A percentile compares a stretch with the other conserved stretches of the same genome.
Evolutionary conservation across 1,140 invertebrate species (phyloP).

Genomic region (Trichoplusia ni): DNA sequence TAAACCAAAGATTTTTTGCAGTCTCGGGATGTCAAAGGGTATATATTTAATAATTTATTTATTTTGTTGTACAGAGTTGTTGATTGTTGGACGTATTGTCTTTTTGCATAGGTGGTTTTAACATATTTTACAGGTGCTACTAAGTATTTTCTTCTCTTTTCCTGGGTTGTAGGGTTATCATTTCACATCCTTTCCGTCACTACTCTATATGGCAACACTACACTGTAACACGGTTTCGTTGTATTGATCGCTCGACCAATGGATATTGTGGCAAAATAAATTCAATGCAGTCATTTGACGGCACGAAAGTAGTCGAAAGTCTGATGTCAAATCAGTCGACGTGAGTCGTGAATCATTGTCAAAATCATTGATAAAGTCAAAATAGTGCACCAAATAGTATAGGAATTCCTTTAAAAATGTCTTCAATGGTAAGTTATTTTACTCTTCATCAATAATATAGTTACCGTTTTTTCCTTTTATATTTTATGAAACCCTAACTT

Average conservation of each 20-base stretch:
- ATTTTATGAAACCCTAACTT: no score
- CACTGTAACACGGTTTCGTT: neutral
- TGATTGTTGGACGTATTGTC: no score
- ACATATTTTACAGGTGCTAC: no score
- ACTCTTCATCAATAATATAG: neutral
- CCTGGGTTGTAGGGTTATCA: no score
- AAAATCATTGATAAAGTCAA: constrained; percentile 50
- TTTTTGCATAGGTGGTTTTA: no score
- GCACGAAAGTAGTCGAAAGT: constrained; percentile 36
- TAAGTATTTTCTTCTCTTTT: no score
- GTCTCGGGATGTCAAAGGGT: no score
- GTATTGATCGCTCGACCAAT: constrained; percentile 40
- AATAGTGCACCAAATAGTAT: constrained; percentile 22
- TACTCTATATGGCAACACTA: constrained; percentile 1
- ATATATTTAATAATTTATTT: no score
- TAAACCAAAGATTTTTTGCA: no score
- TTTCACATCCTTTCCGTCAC: neutral
- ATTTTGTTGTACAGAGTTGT: no score
- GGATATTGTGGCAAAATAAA: constrained; percentile 31
- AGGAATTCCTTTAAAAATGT: constrained; percentile 58
- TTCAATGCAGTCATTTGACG: constrained; percentile 64
- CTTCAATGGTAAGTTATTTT: constrained; percentile 67
- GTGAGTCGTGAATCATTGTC: constrained; percentile 76
- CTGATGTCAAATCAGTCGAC: constrained; percentile 67
- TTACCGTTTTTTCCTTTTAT: neutral